Percentiles rank a stretch among this genome's conserved stretches.
These are phyloP conservation scores for Enteromius fasciolatus DNA, from an alignment of 2,797 vertebrate genomes.

Conservation along the genomic window DNA sequence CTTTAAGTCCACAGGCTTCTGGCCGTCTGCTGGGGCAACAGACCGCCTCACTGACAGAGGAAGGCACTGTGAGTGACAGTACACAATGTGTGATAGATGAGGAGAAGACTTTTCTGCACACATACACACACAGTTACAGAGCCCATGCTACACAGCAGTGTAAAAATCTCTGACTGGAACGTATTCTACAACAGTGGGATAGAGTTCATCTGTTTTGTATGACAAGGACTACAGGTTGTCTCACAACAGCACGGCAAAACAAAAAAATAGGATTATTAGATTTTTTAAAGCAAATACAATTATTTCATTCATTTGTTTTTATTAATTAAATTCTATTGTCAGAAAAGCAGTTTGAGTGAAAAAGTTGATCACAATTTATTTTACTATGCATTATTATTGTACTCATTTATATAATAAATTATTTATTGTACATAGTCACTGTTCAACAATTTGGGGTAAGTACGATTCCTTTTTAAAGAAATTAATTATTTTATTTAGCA, in stretches of 20 bases:
- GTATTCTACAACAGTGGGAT: conserved; percentile 13
- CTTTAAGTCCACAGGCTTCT: not conserved
- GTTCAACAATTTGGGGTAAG: not conserved
- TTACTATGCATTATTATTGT: too few species aligned
- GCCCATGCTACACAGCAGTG: not conserved
- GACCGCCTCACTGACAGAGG: not conserved
- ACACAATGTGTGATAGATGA: conserved; percentile 14
- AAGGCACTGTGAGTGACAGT: not conserved
- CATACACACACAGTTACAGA: not conserved
- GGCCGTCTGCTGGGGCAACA: not conserved
- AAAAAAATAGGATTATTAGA: not conserved
- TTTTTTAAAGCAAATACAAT: not conserved
- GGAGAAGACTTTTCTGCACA: not conserved
- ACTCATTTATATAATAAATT: not conserved
- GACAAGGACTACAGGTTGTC: not conserved
- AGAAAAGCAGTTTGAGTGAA: not conserved
- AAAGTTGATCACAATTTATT: not conserved
- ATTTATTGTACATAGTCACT: not conserved
- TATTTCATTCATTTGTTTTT: too few species aligned
- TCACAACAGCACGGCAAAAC: not conserved
- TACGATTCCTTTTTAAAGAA: not conserved
- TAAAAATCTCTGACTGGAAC: not conserved
- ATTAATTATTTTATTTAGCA: not conserved
- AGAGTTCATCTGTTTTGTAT: conserved; percentile 9
- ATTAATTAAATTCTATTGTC: not conserved